Evolutionary conservation across 2,797 vertebrate species (phyloP).

Genomic region (Odontamblyopus rebecca): DNA sequence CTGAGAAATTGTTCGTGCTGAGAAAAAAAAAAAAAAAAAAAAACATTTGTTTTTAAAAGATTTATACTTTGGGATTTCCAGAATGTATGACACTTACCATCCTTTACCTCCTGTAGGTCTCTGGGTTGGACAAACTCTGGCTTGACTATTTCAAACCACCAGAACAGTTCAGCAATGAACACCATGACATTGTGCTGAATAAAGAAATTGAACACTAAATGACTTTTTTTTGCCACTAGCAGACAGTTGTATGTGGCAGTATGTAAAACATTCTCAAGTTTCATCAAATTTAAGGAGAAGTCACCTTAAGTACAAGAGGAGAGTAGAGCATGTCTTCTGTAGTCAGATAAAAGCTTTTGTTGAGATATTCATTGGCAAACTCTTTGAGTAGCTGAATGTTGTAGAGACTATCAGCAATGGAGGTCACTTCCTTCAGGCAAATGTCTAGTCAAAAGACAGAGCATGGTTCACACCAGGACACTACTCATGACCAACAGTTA

Average conservation of each 20-base stretch:
- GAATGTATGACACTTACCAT: conserved; percentile 76
- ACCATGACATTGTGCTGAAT: conserved; percentile 94
- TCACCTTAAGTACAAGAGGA: conserved; percentile 91
- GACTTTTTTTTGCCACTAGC: neutral
- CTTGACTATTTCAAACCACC: conserved; percentile 98
- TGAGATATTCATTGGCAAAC: conserved; percentile 90
- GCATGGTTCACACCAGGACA: conserved; percentile 39
- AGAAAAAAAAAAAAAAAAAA: neutral
- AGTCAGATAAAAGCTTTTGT: conserved; percentile 94
- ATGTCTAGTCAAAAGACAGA: conserved; percentile 80
- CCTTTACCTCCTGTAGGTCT: conserved; percentile 91
- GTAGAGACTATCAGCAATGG: conserved; percentile 94
- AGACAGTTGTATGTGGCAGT: neutral
- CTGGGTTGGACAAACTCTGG: conserved; percentile 95
- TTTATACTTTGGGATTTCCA: neutral
- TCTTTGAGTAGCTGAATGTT: conserved; percentile 94
- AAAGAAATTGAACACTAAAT: conserved; percentile 1
- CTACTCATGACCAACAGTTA: conserved; percentile 45
- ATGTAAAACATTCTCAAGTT: neutral
- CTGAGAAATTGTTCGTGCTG: conserved; percentile 86
- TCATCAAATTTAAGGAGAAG: neutral
- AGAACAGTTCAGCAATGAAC: conserved; percentile 97
- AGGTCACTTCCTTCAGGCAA: conserved; percentile 93
- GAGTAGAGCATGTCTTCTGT: conserved; percentile 95
- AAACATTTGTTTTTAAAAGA: neutral